Base-by-base conservation (phyloP, 1,140 invertebrate genomes). In the Luehdorfia chinensis region DNA sequence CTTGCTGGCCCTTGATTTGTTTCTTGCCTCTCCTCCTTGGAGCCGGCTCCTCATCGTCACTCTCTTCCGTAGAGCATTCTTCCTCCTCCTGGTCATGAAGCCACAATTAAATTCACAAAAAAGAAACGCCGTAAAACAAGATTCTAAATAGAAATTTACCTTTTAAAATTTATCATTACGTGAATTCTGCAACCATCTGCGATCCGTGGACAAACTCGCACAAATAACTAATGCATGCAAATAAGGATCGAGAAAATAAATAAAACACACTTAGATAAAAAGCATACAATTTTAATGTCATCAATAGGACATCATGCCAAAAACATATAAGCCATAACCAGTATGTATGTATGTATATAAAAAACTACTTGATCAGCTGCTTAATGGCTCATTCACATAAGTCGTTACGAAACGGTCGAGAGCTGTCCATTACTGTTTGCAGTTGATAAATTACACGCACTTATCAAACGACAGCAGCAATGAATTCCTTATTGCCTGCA, bases 201-300 rank as follows among this genome's bases (percentile, higher is more conserved):
- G 60, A 55, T 60, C 65, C 58, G 46, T 54, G 55, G 25, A 25
- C 36, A 55, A 50, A 60, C 52, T 62, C 56, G 55, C 56, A 51
- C 54, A 54, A 48, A 23, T 39, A 58, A 58, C 34, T 55, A 53
- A 57, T 51, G 63, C 75, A 81, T 78, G 74, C 74, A 74, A 73
- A 70, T 51, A 55, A 64, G 54, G 58, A 56, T 47, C 48, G 21
- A 41, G 2, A 31, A 63, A 55, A 56, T 48, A 73, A 83, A 84
- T 77, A 71, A 78, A 84, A 81, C 75, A 78, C 73, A 78, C 62
- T 44, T 48, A 48, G 21, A 55, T 80, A 76, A 75, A 80, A 83
- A 85, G 81, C 81, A 76, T 81, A 80, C 62, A 85, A 75, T 67
- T 80, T 83, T 84, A 85, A 81, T 83, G 78, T 84, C 76, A 68